A percentile compares a stretch with the other conserved stretches of the same genome.
These are phyloP conservation scores for Dreissena polymorpha DNA, from an alignment of 1,140 invertebrate species.

Conservation along the genomic window DNA sequence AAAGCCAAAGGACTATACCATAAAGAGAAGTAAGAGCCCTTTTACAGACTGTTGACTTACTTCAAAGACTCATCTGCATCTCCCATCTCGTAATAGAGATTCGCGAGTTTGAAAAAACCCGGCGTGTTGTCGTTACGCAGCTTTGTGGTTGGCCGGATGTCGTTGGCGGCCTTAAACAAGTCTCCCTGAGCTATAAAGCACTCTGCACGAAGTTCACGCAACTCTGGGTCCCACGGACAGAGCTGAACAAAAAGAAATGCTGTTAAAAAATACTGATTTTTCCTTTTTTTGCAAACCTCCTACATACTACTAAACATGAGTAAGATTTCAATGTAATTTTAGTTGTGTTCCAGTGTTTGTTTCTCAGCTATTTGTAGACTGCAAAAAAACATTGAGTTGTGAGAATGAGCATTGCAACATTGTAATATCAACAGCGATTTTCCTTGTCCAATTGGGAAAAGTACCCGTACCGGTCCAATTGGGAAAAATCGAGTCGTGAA, in stretches of 20 bases:
- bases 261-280: not conserved
- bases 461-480: too few relatives aligned
- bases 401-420: too few relatives aligned
- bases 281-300: not conserved
- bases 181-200: constrained; percentile 91
- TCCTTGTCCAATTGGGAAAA: too few relatives aligned
- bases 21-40: too few relatives aligned
- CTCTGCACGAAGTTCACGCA: constrained; percentile 93
- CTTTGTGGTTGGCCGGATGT: constrained; percentile 94
- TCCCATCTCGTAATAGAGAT: constrained; percentile 93
- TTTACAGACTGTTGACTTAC: constrained; percentile 80
- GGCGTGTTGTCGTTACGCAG: constrained; percentile 94
- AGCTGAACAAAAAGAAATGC: constrained; percentile 75
- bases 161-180: constrained; percentile 91
- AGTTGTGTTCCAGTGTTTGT: too few relatives aligned
- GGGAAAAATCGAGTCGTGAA: too few relatives aligned
- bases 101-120: constrained; percentile 91
- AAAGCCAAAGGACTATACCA: too few relatives aligned
- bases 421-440: too few relatives aligned
- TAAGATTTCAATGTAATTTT: too few relatives aligned
- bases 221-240: constrained; percentile 92
- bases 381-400: too few relatives aligned
- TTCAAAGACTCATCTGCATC: constrained; percentile 94
- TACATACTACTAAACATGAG: too few relatives aligned
- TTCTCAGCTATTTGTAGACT: too few relatives aligned